Evolutionary conservation across 2,113 vertebrate genomes (phyloP), one percentile per base, ranked within the genome.

Genomic region (Hepsetus odoe): DNA sequence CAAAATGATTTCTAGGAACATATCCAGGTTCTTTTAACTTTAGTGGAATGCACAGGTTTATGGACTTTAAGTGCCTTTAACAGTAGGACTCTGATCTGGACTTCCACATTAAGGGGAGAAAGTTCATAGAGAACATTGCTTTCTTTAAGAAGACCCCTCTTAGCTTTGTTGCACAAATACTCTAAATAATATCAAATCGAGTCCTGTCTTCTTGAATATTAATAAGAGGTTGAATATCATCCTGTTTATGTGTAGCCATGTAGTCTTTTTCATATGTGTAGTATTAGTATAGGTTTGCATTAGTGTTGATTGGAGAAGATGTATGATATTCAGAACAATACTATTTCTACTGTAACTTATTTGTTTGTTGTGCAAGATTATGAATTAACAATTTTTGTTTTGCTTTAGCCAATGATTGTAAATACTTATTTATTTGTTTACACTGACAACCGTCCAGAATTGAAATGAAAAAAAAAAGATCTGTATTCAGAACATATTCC

Each of bases 341-440:
- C 92, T 92, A 90, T 89, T 91, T 92, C 88, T 89, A 88, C 84
- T 94, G 93, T 95, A 96, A 95, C 91, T 95, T 95, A 95, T 95
- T 94, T 94, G 91, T 91, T 80, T 90, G 91, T 85, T 76, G 24
- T 79, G 73, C 71, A 78, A 77, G 61, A 67, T 72, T 83, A 76
- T 86, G 84, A 83, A 79, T 80, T 81, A 80, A 77, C 85, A 80
- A 72, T 59, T 80, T 80, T 90, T 82, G 86, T 90, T 62, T 75
- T 90, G 90, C 89, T 94, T 93, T 92, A 93, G 83, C 90, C 90
- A 92, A 91, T 92, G 89, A 93, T 86, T 98, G 96, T 98, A 97
- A 95, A 96, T 97, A 96, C 83, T 93, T 95, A 98, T 97, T 98
- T 97, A 97, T 97, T 96, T 94, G 93, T 94, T 93, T 89, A 88